Conservation (phyloP, 2,888 invertebrate species). For the Melinaea marsaeus region DNA sequence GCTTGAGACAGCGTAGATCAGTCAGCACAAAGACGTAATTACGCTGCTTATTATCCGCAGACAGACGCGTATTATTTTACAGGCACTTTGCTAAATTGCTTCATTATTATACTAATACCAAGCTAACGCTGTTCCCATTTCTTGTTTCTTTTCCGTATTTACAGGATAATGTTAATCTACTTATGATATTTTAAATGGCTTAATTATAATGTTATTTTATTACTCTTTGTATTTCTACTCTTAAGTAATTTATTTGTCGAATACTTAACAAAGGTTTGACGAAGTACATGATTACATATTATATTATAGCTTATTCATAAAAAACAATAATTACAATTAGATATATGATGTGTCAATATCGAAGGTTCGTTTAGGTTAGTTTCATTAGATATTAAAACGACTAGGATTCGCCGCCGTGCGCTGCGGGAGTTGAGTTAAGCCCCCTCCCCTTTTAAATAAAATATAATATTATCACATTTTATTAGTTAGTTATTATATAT, state of each 20-base stretch:
- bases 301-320: too few relatives aligned
- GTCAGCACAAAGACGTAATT: conserved; percentile 14
- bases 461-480: too few relatives aligned
- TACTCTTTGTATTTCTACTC: background rate
- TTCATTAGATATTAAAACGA: too few relatives aligned
- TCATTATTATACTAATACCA: conserved; percentile 10
- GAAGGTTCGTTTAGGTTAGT: too few relatives aligned
- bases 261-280: background rate
- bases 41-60: conserved; percentile 16
- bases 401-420: too few relatives aligned
- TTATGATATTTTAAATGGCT: background rate
- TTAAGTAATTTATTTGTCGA: background rate
- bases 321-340: too few relatives aligned
- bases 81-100: conserved; percentile 23
- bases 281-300: too few relatives aligned
- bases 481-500: too few relatives aligned
- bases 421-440: too few relatives aligned
- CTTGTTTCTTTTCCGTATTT: conserved; percentile 7
- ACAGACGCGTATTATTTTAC: conserved; percentile 17
- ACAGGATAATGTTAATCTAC: conserved; percentile 8
- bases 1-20: conserved; percentile 4
- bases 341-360: too few relatives aligned
- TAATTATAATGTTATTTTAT: background rate
- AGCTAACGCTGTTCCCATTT: conserved; percentile 5
- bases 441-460: too few relatives aligned